These are phyloP conservation scores for Ridgeia piscesae DNA, from an alignment of 1,140 invertebrate genomes.

Conservation along the genomic window DNA sequence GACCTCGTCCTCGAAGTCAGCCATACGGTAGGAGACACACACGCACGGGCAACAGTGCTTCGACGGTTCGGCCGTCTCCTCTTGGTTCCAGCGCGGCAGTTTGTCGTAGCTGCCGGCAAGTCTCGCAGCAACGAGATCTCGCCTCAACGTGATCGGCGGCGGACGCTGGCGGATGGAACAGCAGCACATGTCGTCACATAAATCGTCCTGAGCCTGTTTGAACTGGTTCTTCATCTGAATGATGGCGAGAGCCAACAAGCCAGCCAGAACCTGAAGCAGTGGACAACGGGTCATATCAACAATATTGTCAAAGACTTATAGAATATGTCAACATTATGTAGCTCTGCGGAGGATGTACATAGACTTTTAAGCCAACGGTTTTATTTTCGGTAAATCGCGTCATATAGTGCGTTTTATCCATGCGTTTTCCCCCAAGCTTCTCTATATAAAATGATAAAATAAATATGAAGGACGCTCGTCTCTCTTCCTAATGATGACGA, in stretches of 20 bases:
- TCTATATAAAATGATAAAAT: too few species aligned
- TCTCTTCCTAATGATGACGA: too few species aligned
- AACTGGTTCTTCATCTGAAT: not conserved
- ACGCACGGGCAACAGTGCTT: not conserved
- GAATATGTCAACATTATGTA: not conserved
- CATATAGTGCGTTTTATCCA: too few species aligned
- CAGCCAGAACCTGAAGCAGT: not conserved
- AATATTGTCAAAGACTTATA: not conserved
- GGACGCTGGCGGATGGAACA: not conserved
- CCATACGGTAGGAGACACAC: not conserved
- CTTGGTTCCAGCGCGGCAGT: not conserved
- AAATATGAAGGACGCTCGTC: too few species aligned
- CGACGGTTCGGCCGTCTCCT: not conserved
- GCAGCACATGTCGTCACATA: not conserved
- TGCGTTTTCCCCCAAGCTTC: too few species aligned
- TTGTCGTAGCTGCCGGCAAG: not conserved
- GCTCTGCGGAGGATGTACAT: too few species aligned
- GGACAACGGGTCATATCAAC: not conserved
- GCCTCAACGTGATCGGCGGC: not conserved
- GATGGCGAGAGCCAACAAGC: not conserved
- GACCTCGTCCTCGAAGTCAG: not conserved
- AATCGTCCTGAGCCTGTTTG: not conserved
- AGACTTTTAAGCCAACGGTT: too few species aligned
- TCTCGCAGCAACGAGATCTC: not conserved
- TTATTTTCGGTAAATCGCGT: too few species aligned